These are phyloP conservation scores for Latrodectus elegans DNA, from an alignment of 2,888 invertebrate genomes.

Conservation along the genomic window DNA sequence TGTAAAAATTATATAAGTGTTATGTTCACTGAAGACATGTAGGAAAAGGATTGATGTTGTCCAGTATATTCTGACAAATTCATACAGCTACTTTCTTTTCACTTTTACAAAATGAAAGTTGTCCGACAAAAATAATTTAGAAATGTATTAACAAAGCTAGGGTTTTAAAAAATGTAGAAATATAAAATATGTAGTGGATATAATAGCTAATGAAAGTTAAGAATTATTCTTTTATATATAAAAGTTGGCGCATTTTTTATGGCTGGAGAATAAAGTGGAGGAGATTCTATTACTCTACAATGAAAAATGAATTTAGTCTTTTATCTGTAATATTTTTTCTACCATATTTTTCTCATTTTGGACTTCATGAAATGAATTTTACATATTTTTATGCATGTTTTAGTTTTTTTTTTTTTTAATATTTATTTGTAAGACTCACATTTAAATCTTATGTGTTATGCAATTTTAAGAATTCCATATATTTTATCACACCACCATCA, in stretches of 20 bases:
- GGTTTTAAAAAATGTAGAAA: slow-evolving; percentile 4
- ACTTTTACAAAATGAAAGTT: neutral
- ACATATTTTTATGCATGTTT: no score
- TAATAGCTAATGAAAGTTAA: neutral
- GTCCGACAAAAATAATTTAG: slow-evolving; percentile 2
- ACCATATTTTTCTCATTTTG: no score
- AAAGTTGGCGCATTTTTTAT: slow-evolving; percentile 1
- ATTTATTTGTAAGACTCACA: no score
- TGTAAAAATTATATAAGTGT: no score
- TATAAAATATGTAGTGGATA: neutral
- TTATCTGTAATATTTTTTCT: no score
- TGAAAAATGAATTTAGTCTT: no score
- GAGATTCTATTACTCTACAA: no score
- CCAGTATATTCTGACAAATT: slow-evolving; percentile 27
- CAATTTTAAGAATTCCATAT: no score
- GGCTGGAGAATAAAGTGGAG: neutral
- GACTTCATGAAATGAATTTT: no score
- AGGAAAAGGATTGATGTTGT: slow-evolving; percentile 42
- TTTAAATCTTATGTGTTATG: no score
- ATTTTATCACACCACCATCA: no score
- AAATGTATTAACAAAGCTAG: neutral
- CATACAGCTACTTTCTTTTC: neutral
- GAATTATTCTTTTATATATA: neutral
- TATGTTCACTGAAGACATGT: neutral
- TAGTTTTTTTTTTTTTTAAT: no score